Conservation (phyloP, 2,888 invertebrate genomes). For the Heteromyza rotundicornis region DNA sequence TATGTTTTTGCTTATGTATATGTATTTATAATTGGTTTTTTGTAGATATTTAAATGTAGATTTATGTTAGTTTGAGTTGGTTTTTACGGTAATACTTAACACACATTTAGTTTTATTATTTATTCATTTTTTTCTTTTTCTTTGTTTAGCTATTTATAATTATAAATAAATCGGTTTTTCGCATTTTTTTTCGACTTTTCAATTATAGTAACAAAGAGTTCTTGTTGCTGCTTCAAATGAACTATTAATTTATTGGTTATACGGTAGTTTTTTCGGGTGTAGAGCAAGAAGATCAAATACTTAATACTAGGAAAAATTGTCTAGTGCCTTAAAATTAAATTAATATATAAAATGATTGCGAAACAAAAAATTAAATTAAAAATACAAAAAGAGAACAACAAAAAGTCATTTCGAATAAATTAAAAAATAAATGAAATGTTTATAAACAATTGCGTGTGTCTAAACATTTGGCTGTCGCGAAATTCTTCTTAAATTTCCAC, state of each 20-base stretch:
- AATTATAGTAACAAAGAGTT: constrained; percentile 18
- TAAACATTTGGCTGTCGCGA: neutral
- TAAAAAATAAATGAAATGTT: constrained; percentile 22
- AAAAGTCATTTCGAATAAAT: constrained; percentile 32
- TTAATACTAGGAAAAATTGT: constrained; percentile 58
- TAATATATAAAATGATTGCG: constrained; percentile 20
- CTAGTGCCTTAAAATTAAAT: constrained; percentile 55
- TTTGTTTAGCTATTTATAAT: constrained; percentile 21
- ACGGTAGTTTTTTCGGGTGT: constrained; percentile 26
- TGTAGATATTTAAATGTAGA: constrained; percentile 5
- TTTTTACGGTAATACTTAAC: constrained; percentile 17
- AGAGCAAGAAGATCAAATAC: constrained; percentile 50
- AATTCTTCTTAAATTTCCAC: neutral
- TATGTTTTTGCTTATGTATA: too few species aligned
- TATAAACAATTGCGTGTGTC: constrained; percentile 1
- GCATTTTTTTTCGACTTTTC: constrained; percentile 30
- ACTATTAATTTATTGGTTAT: constrained; percentile 9
- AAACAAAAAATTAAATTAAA: constrained; percentile 26
- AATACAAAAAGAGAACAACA: constrained; percentile 27
- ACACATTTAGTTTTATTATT: constrained; percentile 9
- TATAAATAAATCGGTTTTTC: constrained; percentile 24
- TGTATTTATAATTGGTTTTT: too few species aligned
- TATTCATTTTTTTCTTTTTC: constrained; percentile 20
- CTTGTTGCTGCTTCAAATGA: constrained; percentile 25
- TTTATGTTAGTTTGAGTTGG: constrained; percentile 2